Percentiles rank a stretch among this genome's conserved stretches.
phyloP scores from a whole-genome alignment of 2,888 invertebrate species.

The Xanthia togata region DNA sequence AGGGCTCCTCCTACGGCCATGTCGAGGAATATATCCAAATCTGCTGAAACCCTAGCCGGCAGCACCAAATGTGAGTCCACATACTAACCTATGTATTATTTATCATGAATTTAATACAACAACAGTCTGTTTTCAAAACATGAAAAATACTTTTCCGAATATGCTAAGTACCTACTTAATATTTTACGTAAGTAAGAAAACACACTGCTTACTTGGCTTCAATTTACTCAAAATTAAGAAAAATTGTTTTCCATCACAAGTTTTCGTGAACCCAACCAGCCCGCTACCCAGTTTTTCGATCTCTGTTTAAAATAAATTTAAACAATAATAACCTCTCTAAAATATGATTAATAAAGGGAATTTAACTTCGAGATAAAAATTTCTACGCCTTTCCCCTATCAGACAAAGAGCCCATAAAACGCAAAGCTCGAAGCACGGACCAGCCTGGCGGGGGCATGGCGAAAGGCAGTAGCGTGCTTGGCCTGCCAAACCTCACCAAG shows the following conservation, averaged over 20 bases:
- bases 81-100: neutral
- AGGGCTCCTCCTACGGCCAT: conserved; percentile 83
- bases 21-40: conserved; percentile 83
- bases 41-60: conserved; percentile 84
- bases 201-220: neutral
- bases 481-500: conserved; percentile 81
- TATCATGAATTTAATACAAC: neutral
- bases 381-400: neutral
- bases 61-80: conserved; percentile 72
- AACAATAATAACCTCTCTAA: neutral
- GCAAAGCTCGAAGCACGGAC: conserved; percentile 85
- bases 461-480: conserved; percentile 79
- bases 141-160: neutral
- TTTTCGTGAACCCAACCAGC: neutral
- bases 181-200: neutral
- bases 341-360: neutral
- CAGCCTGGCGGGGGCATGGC: conserved; percentile 77
- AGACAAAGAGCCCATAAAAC: conserved; percentile 82
- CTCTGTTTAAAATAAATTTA: neutral
- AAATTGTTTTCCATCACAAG: neutral
- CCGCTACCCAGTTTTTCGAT: too few relatives aligned
- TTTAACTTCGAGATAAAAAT: neutral
- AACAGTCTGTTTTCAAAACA: neutral
- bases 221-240: neutral
- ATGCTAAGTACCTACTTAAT: neutral